Conservation (phyloP, 2,113 vertebrate species). For the Rhinoptilus africanus region DNA sequence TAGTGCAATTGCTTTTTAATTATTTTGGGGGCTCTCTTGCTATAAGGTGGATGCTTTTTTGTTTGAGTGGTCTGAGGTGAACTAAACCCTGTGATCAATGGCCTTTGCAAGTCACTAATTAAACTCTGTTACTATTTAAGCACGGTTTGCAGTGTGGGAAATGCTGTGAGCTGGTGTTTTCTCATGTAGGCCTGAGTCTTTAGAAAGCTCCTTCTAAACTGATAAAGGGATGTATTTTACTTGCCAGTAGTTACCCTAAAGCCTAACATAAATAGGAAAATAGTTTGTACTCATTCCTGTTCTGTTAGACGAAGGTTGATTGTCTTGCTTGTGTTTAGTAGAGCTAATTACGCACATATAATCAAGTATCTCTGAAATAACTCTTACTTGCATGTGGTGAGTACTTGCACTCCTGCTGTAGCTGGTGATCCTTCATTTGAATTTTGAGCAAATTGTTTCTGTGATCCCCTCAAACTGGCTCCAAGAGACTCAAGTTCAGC, state of each 20-base stretch:
- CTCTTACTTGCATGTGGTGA: neutral
- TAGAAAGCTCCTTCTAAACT: neutral
- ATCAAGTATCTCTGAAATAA: neutral
- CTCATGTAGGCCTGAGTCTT: neutral
- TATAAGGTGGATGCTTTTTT: neutral
- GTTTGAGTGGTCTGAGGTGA: neutral
- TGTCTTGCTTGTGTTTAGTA: neutral
- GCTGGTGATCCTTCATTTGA: neutral
- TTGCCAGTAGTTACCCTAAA: neutral
- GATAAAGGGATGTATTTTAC: neutral
- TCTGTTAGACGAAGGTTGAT: neutral
- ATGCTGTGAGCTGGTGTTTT: neutral
- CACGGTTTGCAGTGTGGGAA: neutral
- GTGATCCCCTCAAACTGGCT: neutral
- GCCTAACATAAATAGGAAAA: neutral
- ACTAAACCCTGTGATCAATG: neutral
- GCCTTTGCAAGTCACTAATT: neutral
- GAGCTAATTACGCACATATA: neutral
- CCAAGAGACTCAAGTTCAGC: neutral
- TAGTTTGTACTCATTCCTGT: neutral
- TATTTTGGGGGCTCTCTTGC: neutral
- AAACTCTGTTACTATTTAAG: neutral
- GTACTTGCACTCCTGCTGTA: neutral
- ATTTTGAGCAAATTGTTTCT: neutral
- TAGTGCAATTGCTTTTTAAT: neutral